Base-by-base conservation (phyloP, 2,888 invertebrate species). In the Lithophane socia region DNA sequence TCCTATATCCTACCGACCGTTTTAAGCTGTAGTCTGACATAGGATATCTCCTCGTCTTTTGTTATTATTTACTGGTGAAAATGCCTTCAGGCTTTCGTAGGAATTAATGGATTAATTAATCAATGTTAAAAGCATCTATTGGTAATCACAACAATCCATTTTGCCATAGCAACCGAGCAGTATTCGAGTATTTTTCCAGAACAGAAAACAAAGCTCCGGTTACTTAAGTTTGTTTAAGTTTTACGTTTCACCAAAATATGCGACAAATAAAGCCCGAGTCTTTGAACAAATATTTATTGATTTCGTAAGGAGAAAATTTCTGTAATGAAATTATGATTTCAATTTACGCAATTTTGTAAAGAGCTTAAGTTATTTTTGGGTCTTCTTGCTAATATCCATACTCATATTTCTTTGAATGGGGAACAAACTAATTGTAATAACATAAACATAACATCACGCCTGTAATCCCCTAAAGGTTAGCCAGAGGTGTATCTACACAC, bases 271-370 rank as follows among this genome's bases (percentile, higher is more conserved):
- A 77, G 75, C 69, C 61, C 9, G 37, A 61, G 74, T 54, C 71
- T 67, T 73, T 42, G 47, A 80, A 64, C 65, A 86, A 86, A 81
- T 86, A 86, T 85, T 86, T 86, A 85, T 80, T 24, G 56, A 66
- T 56, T 44, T 42, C 65, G 60, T 72, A 72, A 63, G 65, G 66
- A 64, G 63, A 72, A 75, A 72, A 47, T 54, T 49, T 69, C 58
- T 72, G 9, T 13, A 77, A 65, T 5, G 21, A 74, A 79, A 80
- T 73, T 75, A n/a, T 68, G 60, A 67, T 86, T 58, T 77, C 47
- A 71, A 77, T 86, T 80, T 85, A 67, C 65, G 69, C 21, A 24
- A 37, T 12, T 75, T 77, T 74, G 5, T 70, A 54, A 73, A 56
- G 29, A 63, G 61, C 52, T 70, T 67, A 66, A 49, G 47, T 67